Evolutionary conservation across 2,113 vertebrate genomes (phyloP).

Genomic region (Onychostruthus taczanowskii): DNA sequence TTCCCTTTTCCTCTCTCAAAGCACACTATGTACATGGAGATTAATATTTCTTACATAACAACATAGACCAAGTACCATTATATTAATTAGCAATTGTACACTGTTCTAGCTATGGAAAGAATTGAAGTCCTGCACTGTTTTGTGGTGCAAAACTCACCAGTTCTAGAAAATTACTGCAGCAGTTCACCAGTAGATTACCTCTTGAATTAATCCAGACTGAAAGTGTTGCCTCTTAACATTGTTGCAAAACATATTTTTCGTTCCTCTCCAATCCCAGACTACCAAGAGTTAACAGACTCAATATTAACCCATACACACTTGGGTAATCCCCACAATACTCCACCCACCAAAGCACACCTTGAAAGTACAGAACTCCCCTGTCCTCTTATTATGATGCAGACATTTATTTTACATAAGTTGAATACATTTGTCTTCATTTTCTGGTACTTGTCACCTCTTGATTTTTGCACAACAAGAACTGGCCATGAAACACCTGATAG

Average conservation of each 20-base stretch:
- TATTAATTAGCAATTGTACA: accelerated
- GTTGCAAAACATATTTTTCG: not conserved
- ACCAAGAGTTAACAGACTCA: not conserved
- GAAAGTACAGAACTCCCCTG: not conserved
- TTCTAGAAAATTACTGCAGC: not conserved
- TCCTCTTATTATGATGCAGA: not conserved
- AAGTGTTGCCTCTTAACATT: not conserved
- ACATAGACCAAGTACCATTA: not conserved
- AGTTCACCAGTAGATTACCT: not conserved
- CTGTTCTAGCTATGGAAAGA: not conserved
- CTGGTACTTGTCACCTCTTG: not conserved
- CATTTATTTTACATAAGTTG: not conserved
- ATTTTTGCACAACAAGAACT: not conserved
- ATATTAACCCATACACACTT: not conserved
- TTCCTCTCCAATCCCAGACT: not conserved
- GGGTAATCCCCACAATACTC: not conserved
- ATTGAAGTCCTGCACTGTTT: not conserved
- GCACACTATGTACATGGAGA: accelerated
- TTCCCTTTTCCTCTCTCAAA: not conserved
- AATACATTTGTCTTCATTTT: not conserved
- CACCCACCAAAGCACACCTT: not conserved
- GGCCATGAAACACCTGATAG: not conserved
- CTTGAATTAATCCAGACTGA: not conserved
- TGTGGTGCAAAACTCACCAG: not conserved
- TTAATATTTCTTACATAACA: not conserved